Evolutionary conservation across 2,797 vertebrate genomes (phyloP), one percentile per base, ranked within the genome.

Genomic region (Xenops minutus): DNA sequence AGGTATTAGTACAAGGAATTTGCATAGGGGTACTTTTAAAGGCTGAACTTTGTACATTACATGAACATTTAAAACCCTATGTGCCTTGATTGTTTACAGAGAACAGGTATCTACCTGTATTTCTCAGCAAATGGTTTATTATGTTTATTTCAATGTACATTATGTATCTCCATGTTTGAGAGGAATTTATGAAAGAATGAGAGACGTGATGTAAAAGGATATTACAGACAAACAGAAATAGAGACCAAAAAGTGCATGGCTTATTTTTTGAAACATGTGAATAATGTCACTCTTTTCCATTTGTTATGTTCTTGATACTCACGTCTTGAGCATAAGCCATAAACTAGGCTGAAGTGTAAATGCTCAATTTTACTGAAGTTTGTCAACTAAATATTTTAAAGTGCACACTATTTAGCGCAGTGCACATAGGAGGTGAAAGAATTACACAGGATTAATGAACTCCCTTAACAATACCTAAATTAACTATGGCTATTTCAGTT

Each of bases 391-490:
- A 85, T 73, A 76, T 83, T 91, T 92, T 67, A 68, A 95, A 89
- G 21, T 39, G 13, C 20, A 59, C 6, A 11, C 18, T 44, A 34
- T 61, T 92, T 89, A 77, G 43, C 49, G 8, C 49, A 62, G 62
- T 52, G 44, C 23, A 36, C 37, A 63, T 91, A 84, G 26, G 23
- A 79, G 85, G 30, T 7, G 3, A 66, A 92, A 92, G 55, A 66
- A 54, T 68, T 72, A 49, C 37, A 44, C 8, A 76, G 79, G 64
- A 96, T 93, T 95, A 95, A 94, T 94, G 80, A 93, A 87, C 3
- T 73, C 58, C 81, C 85, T 87, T 95, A 94, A 44, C 62, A 37
- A 32, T 61, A 94, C 77, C 73, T 85, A 68, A 95, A 95, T 95
- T 93, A 94, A 17, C n/a, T 89, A 41, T 68, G 52, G 36, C 54